Base-by-base conservation (phyloP, 2,797 vertebrate genomes). In the Buceros bicornis region DNA sequence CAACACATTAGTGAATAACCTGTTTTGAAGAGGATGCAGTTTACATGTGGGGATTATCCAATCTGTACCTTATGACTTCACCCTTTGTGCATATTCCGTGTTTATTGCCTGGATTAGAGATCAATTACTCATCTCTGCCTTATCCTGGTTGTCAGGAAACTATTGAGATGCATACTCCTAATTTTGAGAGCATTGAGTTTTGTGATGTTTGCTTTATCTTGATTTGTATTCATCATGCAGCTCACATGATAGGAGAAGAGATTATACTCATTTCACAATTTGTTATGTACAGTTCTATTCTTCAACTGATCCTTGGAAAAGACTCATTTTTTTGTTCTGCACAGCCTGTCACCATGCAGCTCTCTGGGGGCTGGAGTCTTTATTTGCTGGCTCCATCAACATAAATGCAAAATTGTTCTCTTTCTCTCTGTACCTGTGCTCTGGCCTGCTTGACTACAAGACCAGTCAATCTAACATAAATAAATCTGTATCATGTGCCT, bases 191-290 rank as follows among this genome's bases (percentile, higher is more conserved):
- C 64, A 69, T n/a, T 90, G 83, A 70, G 78, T 94, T 94, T 87
- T 93, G 60, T 78, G 70, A 24, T 69, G 82, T 61, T 91, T 92
- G 77, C 56, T 78, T 62, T 84, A 37, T 77, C 82, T 90, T 96
- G 42, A 82, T 97, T 94, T 95, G 58, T 96, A 95, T 97, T 96
- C 90, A 50, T 89, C 40, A 25, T 28, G 78, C 86, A 89, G 69
- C 86, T 90, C 78, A n/a, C 48, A 40, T 40, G 37, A 40, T 40
- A 35, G 61, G 47, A 93, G 69, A 82, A 86, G 87, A 58, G 74
- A 51, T 13, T 85, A 64, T 80, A n/a, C 87, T 89, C 4, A 1
- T 79, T 93, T 82, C 67, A 31, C 53, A 69, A 54, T 94, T 94
- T 94, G 86, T 92, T 95, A 72, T 74, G 81, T 80, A 47, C 80